Conservation (phyloP, 92 coral and sea anemone genomes). For the Epizoanthus fatuus region DNA sequence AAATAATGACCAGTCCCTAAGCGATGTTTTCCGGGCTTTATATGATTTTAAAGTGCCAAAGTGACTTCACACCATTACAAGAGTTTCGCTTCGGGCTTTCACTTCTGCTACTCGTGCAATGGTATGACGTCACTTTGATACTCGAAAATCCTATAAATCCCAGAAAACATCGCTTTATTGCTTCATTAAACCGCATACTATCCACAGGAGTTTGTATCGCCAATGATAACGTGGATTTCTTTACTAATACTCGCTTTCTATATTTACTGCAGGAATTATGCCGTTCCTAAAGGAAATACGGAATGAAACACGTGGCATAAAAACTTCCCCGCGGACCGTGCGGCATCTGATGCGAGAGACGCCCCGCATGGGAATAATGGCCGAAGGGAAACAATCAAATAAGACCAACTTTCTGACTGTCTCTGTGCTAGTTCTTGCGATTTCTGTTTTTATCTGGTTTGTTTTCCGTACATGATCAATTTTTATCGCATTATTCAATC, state of each 20-base stretch:
- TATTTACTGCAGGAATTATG: constrained; percentile 29
- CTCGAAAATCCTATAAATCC: no score
- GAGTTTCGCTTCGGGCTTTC: no score
- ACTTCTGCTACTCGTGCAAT: no score
- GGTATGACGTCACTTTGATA: no score
- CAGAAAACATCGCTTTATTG: no score
- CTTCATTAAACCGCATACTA: no score
- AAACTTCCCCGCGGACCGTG: neutral
- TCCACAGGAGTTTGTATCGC: no score
- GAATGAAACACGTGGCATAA: constrained; percentile 35
- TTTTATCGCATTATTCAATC: neutral
- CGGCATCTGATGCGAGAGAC: neutral
- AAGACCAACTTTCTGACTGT: neutral
- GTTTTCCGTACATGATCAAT: neutral
- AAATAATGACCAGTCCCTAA: no score
- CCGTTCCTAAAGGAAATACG: constrained; percentile 34
- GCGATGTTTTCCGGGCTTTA: no score
- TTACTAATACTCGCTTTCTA: neutral
- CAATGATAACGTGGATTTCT: no score
- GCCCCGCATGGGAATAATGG: neutral
- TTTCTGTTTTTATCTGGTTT: constrained; percentile 25
- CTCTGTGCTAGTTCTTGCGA: neutral
- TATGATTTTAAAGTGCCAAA: no score
- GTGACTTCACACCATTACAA: no score
- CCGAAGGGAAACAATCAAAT: neutral